A percentile compares a stretch with the other conserved stretches of the same genome.
These are phyloP conservation scores for Natator depressus DNA, from an alignment of 2,113 vertebrate genomes.

Conservation along the genomic window DNA sequence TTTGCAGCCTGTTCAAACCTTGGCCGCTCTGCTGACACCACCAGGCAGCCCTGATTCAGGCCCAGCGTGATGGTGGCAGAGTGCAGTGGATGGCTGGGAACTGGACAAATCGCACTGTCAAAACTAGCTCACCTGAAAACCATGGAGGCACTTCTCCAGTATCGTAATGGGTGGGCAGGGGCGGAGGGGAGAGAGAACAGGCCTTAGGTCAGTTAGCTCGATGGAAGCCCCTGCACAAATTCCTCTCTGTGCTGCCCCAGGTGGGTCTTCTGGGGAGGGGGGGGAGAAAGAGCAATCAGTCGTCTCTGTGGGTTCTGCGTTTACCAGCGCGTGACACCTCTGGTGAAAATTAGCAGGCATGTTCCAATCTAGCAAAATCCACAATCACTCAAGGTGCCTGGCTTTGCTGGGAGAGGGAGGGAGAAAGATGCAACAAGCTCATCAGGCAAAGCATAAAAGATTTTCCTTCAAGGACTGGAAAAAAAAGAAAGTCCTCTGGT, in stretches of 20 bases:
- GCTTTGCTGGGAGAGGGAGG: not conserved
- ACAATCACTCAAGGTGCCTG: not conserved
- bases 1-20: not conserved
- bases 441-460: not conserved
- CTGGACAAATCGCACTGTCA: not conserved
- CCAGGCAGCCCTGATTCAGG: not conserved
- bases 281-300: not conserved
- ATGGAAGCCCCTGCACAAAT: not conserved
- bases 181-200: not conserved
- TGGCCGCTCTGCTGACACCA: not conserved
- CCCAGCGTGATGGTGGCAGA: not conserved
- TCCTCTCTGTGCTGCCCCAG: not conserved
- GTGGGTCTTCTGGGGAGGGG: not conserved
- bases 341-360: not conserved
- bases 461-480: not conserved
- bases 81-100: not conserved
- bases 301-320: not conserved
- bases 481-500: not conserved
- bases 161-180: not conserved
- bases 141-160: not conserved
- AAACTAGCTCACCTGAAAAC: not conserved
- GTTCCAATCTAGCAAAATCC: not conserved
- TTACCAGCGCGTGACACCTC: not conserved
- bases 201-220: not conserved
- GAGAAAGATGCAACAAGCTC: not conserved